These are phyloP conservation scores for Chrysogorgia sp. DNA, from an alignment of 92 coral and sea anemone genomes.

Conservation along the genomic window DNA sequence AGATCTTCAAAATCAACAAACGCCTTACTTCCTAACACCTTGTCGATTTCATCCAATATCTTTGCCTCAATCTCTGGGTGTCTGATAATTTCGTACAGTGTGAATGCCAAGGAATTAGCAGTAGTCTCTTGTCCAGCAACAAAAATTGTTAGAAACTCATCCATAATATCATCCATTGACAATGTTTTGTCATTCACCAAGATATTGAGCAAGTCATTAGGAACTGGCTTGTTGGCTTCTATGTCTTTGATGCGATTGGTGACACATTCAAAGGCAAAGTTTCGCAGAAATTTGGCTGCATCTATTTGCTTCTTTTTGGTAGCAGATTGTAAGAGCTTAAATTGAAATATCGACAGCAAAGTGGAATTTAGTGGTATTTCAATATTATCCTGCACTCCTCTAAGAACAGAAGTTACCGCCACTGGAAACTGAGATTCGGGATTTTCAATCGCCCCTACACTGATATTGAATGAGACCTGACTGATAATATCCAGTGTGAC, in stretches of 20 bases:
- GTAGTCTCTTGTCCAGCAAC: constrained; percentile 85
- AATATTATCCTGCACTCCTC: constrained; percentile 53
- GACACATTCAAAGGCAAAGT: constrained; percentile 55
- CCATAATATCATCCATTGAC: constrained; percentile 69
- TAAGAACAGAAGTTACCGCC: constrained; percentile 52
- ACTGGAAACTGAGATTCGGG: constrained; percentile 68
- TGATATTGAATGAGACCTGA: constrained; percentile 85
- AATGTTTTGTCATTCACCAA: constrained; percentile 51
- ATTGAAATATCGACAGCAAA: constrained; percentile 44
- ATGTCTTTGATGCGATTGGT: constrained; percentile 31
- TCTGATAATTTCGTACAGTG: constrained; percentile 63
- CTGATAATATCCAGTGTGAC: constrained; percentile 82
- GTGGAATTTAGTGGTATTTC: constrained; percentile 61
- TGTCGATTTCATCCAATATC: constrained; percentile 59
- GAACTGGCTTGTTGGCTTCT: constrained; percentile 37
- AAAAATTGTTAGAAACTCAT: constrained; percentile 68
- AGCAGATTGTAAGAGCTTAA: constrained; percentile 33
- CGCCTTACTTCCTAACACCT: constrained; percentile 47
- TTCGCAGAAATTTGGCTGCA: constrained; percentile 57
- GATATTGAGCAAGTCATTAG: constrained; percentile 63
- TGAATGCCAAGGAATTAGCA: constrained; percentile 70
- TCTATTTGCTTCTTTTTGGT: constrained; percentile 29
- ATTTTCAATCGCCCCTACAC: constrained; percentile 58
- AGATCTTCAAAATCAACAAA: constrained; percentile 73
- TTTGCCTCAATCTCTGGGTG: constrained; percentile 64